Base-by-base conservation (phyloP, 64 coral and sea anemone species). In the Orbicella faveolata region DNA sequence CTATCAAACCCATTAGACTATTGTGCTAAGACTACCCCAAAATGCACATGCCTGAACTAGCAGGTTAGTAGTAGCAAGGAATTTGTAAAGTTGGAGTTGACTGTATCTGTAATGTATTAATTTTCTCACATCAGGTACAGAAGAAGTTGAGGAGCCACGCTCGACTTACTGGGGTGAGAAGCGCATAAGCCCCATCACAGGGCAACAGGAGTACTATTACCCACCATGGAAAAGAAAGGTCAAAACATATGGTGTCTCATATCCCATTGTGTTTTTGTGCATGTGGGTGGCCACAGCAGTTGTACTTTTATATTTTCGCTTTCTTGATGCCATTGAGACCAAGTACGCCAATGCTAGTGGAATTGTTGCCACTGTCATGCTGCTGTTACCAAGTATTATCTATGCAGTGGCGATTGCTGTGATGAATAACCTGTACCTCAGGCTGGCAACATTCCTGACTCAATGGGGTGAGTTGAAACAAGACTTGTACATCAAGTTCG, bases 111-210 rank as follows among this genome's bases (percentile, higher is more conserved):
- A 59, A 39, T 83, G 80, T 7, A 41, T 53, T 19, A 9, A n/a
- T 72, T 52, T 13, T 37, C 53, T 2, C 25, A 70, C 21, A 20
- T 21, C 37, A 99, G 97, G 88, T 73, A 80, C 89, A 61, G 88
- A 95, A 21, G 88, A 99, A 78, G 83, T 67, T 10, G 88, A 96
- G 33, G 97, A 99, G 36, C 94, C 97, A 57, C 90, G 97, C 2
- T 91, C 97, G 14, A 83, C 78, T 12, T 99, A 99, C 86, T 88
- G 81, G 82, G 97, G 97, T 2, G 87, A 89, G 19, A 88, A 83
- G 75, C 89, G 94, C 54, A 87, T 80, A 57, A 99, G 97, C 67
- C 97, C 97, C 63, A 91, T 99, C 48, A 99, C 91, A 66, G 97
- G 90, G 6, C 79, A 87, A 55, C 79, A 84, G 73, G 97, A 99